Conservation (phyloP, 1,140 invertebrate genomes). For the Formica exsecta region DNA sequence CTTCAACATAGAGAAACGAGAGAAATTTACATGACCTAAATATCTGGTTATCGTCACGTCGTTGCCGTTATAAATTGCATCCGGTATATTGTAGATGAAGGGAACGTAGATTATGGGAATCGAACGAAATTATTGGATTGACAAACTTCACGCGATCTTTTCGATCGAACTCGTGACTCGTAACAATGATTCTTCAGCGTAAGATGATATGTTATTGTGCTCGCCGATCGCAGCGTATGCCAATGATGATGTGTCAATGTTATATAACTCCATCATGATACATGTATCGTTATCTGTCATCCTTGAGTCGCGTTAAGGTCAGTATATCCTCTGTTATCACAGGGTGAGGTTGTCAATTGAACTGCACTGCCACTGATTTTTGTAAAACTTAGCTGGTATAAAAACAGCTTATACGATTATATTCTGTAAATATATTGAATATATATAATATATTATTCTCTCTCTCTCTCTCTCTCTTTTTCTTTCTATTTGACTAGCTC, state of each 20-base stretch:
- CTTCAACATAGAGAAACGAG: too few species aligned
- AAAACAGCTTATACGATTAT: conserved; percentile 11
- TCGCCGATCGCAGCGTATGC: neutral
- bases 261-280: conserved; percentile 56
- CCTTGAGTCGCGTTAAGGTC: neutral
- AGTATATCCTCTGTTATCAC: neutral
- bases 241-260: conserved; percentile 43
- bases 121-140: neutral
- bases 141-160: neutral
- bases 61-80: neutral
- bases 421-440: neutral
- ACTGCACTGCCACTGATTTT: neutral
- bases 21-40: too few species aligned
- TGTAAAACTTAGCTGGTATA: too few species aligned
- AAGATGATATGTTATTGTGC: neutral
- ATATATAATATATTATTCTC: neutral
- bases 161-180: neutral
- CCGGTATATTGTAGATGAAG: neutral
- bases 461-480: too few species aligned
- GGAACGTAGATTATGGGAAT: neutral
- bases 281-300: neutral
- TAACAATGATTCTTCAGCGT: neutral
- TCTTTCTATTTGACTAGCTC: neutral
- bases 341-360: neutral
- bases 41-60: neutral